Conservation (phyloP, 1,140 invertebrate species). For the Phthorimaea operculella region DNA sequence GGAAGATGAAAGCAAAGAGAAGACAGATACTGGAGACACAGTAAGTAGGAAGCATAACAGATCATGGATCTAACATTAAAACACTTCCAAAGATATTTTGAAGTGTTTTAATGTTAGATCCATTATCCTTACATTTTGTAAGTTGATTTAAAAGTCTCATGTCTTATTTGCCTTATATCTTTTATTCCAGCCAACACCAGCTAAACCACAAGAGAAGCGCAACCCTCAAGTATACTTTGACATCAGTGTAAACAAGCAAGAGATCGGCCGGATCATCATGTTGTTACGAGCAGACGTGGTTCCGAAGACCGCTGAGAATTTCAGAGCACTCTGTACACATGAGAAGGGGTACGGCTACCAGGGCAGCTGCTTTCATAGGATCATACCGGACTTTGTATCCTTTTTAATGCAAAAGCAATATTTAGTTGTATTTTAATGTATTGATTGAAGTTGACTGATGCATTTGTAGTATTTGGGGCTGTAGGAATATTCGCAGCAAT, state of each 20-base stretch:
- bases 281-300: conserved; percentile 90
- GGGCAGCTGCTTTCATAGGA: conserved; percentile 88
- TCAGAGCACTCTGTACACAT: conserved; percentile 92
- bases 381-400: conserved; percentile 94
- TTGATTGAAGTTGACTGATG: no score
- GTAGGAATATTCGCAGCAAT: no score
- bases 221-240: conserved; percentile 96
- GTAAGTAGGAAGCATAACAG: conserved; percentile 21
- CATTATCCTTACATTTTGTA: no score
- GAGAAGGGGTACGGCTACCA: conserved; percentile 96
- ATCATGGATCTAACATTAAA: no score
- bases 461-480: no score
- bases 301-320: conserved; percentile 96
- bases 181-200: conserved; percentile 24
- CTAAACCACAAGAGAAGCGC: conserved; percentile 71
- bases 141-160: no score
- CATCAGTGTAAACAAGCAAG: conserved; percentile 85
- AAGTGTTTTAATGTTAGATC: no score
- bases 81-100: no score
- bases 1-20: conserved; percentile 33
- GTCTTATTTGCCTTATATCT: no score
- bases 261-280: conserved; percentile 88
- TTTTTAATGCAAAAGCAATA: conserved; percentile 43
- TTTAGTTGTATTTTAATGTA: neutral
- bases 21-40: conserved; percentile 24